Conservation (phyloP, 2,113 vertebrate genomes). For the Engraulis encrasicolus region DNA sequence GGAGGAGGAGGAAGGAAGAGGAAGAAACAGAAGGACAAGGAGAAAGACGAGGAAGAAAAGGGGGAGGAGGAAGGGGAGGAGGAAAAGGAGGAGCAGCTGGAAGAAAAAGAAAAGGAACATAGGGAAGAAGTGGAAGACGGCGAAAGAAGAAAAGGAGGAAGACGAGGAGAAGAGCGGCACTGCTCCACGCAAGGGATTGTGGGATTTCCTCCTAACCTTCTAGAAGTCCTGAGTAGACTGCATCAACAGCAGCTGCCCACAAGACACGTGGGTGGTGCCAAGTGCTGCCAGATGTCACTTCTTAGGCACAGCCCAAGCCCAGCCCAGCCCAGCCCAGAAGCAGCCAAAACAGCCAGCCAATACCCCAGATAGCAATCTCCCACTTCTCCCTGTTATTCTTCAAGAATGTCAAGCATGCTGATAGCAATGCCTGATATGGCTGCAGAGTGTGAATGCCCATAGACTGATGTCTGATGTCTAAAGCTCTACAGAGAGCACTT, state of each 20-base stretch:
- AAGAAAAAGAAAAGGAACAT: too few relatives aligned
- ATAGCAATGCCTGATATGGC: background rate
- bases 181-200: background rate
- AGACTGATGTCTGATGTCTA: too few relatives aligned
- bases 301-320: too few relatives aligned
- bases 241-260: conserved; percentile 16
- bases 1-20: too few relatives aligned
- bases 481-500: too few relatives aligned
- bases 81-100: too few relatives aligned
- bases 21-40: too few relatives aligned
- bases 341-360: background rate
- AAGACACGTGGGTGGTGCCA: background rate
- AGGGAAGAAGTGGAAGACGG: too few relatives aligned
- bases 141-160: background rate
- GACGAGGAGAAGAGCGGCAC: too few relatives aligned
- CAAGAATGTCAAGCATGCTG: background rate
- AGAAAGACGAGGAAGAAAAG: too few relatives aligned
- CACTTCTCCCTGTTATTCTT: background rate
- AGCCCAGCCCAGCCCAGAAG: too few relatives aligned
- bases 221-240: background rate
- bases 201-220: background rate
- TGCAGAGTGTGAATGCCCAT: background rate
- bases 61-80: too few relatives aligned
- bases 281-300: background rate
- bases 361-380: background rate